These are phyloP conservation scores for Peromyscus aztecus DNA, from an alignment of 2,797 vertebrate species.

Conservation along the genomic window DNA sequence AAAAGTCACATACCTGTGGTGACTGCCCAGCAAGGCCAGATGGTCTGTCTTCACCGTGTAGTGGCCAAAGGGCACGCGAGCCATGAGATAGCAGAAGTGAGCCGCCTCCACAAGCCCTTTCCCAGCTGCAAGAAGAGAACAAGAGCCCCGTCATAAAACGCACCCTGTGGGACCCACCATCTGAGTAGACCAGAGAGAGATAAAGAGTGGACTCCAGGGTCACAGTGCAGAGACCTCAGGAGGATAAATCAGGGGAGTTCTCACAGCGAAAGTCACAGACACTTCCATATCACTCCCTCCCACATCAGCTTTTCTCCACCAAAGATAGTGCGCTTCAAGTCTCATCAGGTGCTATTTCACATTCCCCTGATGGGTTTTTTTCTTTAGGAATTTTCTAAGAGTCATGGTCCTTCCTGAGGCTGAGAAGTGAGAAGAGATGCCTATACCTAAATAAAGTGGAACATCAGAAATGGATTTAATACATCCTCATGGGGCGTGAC, in stretches of 20 bases:
- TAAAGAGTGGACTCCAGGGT: fast-evolving
- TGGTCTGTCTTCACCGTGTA: conserved; percentile 90
- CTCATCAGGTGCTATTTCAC: neutral
- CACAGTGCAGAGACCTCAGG: fast-evolving
- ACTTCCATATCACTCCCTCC: no score
- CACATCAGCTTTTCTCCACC: neutral
- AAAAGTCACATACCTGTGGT: conserved; percentile 89
- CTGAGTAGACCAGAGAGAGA: neutral
- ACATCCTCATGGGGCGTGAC: neutral
- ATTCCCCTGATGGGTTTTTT: neutral
- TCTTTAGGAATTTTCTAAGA: neutral
- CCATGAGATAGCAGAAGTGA: conserved; percentile 95
- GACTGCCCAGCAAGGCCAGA: conserved; percentile 93
- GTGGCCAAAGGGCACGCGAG: conserved; percentile 89
- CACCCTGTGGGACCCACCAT: fast-evolving
- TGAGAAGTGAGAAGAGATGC: neutral
- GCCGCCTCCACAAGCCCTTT: conserved; percentile 92
- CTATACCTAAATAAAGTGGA: neutral
- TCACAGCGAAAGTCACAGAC: fast-evolving
- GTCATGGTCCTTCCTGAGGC: neutral
- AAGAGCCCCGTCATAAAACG: neutral
- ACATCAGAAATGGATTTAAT: fast-evolving
- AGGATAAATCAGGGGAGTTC: fast-evolving
- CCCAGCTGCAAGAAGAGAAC: conserved; percentile 87
- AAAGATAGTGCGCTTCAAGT: neutral